phyloP scores from a whole-genome alignment of 2,113 vertebrate genomes.

The Physeter macrocephalus region DNA sequence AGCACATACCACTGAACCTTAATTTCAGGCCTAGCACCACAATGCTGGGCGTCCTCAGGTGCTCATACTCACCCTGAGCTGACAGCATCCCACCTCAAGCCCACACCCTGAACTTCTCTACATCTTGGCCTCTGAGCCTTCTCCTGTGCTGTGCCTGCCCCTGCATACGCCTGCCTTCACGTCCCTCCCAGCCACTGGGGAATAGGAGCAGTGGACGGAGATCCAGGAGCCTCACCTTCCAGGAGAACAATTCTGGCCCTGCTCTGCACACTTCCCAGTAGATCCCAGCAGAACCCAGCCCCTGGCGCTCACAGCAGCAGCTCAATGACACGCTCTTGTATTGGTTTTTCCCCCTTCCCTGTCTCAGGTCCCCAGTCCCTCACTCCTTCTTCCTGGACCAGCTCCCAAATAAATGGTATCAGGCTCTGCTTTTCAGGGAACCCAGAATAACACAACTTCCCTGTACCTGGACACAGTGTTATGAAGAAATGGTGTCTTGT shows the following conservation, averaged over 20 bases:
- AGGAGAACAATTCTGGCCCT: not conserved
- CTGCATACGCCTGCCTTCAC: fast-evolving
- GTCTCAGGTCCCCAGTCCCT: not conserved
- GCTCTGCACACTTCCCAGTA: not conserved
- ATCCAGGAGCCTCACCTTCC: not conserved
- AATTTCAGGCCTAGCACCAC: too few species aligned
- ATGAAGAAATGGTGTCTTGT: not conserved
- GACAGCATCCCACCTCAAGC: not conserved
- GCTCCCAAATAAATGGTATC: not conserved
- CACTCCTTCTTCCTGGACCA: not conserved
- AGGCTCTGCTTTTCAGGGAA: not conserved
- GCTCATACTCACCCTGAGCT: not conserved
- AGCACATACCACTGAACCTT: not conserved
- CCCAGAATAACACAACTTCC: not conserved
- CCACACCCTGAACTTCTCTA: not conserved
- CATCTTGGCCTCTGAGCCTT: not conserved
- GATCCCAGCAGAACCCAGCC: too few species aligned
- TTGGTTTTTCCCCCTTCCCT: not conserved
- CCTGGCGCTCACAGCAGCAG: not conserved
- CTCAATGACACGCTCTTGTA: fast-evolving
- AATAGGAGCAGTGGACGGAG: not conserved
- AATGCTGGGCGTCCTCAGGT: fast-evolving
- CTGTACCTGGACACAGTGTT: not conserved
- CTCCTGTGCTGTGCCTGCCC: not conserved
- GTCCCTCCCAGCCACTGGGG: not conserved